phyloP scores from a whole-genome alignment of 2,113 vertebrate species.

The Syngnathus scovelli region DNA sequence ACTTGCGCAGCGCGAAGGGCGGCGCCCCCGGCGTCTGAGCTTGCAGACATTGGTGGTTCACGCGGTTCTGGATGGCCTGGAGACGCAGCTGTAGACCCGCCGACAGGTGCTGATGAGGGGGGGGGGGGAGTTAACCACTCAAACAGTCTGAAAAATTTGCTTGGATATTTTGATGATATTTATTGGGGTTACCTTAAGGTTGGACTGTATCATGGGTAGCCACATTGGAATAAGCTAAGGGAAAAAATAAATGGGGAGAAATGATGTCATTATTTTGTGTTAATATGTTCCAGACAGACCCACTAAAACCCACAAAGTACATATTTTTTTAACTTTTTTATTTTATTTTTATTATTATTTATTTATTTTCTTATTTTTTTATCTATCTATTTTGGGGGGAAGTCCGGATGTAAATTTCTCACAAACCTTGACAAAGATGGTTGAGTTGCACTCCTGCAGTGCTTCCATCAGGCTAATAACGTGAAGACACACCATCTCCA shows the following conservation, averaged over 20 bases:
- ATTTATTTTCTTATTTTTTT: too few relatives aligned
- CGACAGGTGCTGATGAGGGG: constrained; percentile 81
- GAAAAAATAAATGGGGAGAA: constrained; percentile 37
- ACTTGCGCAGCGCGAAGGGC: constrained; percentile 86
- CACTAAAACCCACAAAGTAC: too few relatives aligned
- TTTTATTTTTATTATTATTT: too few relatives aligned
- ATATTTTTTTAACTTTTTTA: too few relatives aligned
- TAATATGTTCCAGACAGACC: too few relatives aligned
- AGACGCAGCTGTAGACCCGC: constrained; percentile 93
- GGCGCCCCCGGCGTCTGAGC: constrained; percentile 74
- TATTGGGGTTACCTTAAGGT: constrained; percentile 82
- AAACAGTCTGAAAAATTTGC: not conserved
- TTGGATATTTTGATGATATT: not conserved
- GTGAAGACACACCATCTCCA: constrained; percentile 98
- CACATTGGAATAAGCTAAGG: constrained; percentile 96
- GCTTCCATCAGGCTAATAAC: constrained; percentile 99
- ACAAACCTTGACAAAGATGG: constrained; percentile 96
- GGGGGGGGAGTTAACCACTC: not conserved
- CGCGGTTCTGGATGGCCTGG: constrained; percentile 95
- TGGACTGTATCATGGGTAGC: constrained; percentile 98
- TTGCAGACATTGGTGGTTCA: constrained; percentile 90
- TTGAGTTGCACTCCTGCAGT: constrained; percentile 97
- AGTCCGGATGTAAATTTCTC: not conserved
- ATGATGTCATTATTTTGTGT: not conserved
- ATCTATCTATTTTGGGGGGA: too few relatives aligned